Evolutionary conservation across 2,797 vertebrate genomes (phyloP), one percentile per base, ranked within the genome.

Genomic region (Botia almorhae): DNA sequence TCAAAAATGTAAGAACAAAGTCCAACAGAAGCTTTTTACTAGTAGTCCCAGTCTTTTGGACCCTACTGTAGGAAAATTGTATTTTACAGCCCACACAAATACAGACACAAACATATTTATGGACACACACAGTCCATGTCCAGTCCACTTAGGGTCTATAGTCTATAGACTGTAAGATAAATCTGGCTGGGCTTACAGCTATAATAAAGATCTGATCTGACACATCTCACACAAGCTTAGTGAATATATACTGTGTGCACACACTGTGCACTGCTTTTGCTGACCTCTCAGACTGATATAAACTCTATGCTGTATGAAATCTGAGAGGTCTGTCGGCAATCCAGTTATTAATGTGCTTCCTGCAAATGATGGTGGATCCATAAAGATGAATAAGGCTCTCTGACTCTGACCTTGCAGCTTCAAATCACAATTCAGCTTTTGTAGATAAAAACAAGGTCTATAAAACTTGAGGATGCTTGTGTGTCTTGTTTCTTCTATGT

Each of bases 361-460:
- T 72, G 39, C 74, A 77, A 26, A 68, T 77, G 63, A 82, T 68
- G 70, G 43, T 29, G 1, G 4, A 11, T 71, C 53, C 2, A 46
- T 50, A 46, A 71, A 69, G 61, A 19, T 63, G 7, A 81, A 64
- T 69, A 50, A 50, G 26, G 21, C 26, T 64, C 21, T 76, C 39
- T 69, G 80, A 75, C 64, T 56, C 69, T 80, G 55, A 81, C 71
- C 72, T 80, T 76, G 50, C 39, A 21, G 67, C 48, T 19, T 56
- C 11, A 58, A 77, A 73, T 53, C 7, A 12, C 50, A 70, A 19
- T 64, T 10, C 17, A 21, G 39, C 16, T 26, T 56, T 76, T 29
- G 39, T 50, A 46, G 6, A 50, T 48, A 53, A 64, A 71, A 63
- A 39, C 56, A 56, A 50, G 58, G 33, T 58, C 56, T 19, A 58